Evolutionary conservation across 2,888 invertebrate species (phyloP).

Genomic region (Ichneumon xanthorius): DNA sequence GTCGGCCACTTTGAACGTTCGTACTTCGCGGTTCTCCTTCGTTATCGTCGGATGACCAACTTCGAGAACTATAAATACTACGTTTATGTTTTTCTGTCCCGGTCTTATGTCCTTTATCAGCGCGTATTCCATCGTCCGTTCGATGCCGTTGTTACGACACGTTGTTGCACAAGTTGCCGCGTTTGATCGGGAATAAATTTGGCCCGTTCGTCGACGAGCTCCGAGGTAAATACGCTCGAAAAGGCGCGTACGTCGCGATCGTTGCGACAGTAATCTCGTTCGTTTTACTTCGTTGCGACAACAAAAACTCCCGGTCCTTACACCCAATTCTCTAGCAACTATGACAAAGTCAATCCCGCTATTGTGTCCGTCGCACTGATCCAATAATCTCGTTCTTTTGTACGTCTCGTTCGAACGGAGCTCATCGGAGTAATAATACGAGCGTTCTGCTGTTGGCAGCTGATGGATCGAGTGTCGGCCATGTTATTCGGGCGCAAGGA

Average conservation of each 20-base stretch:
- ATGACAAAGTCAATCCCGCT: conserved; percentile 41
- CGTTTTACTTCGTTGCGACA: neutral
- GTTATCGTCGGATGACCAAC: conserved; percentile 95
- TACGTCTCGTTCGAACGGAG: conserved; percentile 70
- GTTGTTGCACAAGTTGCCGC: conserved; percentile 15
- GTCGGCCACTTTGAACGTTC: conserved; percentile 97
- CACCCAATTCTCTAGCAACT: neutral
- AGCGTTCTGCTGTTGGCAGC: conserved; percentile 74
- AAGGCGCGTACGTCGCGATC: conserved; percentile 25
- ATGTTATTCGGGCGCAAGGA: conserved; percentile 66
- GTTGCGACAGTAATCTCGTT: neutral
- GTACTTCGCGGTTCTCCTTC: conserved; percentile 97
- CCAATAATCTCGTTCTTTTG: conserved; percentile 64
- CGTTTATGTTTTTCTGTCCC: conserved; percentile 96
- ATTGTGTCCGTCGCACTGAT: conserved; percentile 66
- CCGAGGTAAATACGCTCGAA: neutral
- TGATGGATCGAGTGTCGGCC: conserved; percentile 75
- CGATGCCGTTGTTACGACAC: conserved; percentile 30
- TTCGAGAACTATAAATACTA: conserved; percentile 97
- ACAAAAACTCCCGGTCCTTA: neutral
- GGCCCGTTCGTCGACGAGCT: neutral
- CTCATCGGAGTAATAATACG: conserved; percentile 75
- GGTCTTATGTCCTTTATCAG: conserved; percentile 95
- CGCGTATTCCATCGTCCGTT: conserved; percentile 86
- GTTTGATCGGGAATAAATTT: neutral